phyloP scores from a whole-genome alignment of 2,113 vertebrate species.

The Fulmarus glacialis region DNA sequence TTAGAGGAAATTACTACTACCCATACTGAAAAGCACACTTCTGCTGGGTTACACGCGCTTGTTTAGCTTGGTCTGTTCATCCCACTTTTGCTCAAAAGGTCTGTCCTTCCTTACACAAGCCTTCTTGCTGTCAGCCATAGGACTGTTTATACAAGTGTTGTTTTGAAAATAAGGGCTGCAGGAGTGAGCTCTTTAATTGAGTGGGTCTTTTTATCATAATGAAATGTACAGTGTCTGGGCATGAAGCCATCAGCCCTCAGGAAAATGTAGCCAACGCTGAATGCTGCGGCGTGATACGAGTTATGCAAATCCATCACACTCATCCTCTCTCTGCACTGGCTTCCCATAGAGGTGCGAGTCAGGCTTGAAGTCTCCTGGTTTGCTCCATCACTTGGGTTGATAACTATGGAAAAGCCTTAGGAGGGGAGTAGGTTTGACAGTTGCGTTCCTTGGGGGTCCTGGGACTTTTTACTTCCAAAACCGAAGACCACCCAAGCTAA shows the following conservation, averaged over 20 bases:
- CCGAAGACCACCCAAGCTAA: not conserved
- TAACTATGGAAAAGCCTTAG: not conserved
- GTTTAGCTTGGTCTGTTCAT: not conserved
- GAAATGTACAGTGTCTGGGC: conserved; percentile 36
- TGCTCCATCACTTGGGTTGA: not conserved
- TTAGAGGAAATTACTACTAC: not conserved
- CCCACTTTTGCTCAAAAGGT: not conserved
- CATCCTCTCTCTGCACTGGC: not conserved
- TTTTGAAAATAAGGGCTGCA: conserved; percentile 10
- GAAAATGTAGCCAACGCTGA: not conserved
- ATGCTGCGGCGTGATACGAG: not conserved
- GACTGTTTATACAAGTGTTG: not conserved
- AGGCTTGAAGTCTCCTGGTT: not conserved
- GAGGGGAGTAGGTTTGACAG: not conserved
- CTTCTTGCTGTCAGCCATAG: not conserved
- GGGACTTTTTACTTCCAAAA: not conserved
- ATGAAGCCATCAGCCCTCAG: conserved; percentile 33
- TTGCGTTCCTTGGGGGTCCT: not conserved
- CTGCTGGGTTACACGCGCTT: not conserved
- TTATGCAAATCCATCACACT: not conserved
- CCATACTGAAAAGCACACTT: not conserved
- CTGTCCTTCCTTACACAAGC: not conserved
- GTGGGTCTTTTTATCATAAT: conserved; percentile 26
- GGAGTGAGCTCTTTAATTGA: conserved; percentile 31
- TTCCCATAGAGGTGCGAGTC: not conserved